These are phyloP conservation scores for Aphodius granarius DNA, from an alignment of 2,888 invertebrate genomes.

Conservation along the genomic window DNA sequence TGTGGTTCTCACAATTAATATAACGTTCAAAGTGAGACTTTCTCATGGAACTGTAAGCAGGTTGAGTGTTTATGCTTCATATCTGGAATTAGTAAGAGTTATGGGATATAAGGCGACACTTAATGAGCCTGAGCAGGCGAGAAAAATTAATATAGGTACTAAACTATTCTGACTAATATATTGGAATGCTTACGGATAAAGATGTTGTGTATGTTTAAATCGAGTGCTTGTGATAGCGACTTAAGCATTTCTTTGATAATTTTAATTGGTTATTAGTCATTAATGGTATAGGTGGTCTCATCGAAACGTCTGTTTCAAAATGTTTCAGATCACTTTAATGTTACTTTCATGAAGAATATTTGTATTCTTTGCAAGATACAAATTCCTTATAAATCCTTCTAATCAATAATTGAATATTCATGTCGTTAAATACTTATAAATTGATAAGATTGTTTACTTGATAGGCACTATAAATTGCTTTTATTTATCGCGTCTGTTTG, in stretches of 20 bases:
- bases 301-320: not conserved
- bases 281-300: not conserved
- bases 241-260: not conserved
- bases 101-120: not conserved
- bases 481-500: not conserved
- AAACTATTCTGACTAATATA: not conserved
- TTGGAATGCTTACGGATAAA: not conserved
- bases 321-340: not conserved
- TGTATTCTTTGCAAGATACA: not conserved
- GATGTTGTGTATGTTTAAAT: not conserved
- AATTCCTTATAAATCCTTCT: not conserved
- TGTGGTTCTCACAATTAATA: slow-evolving; percentile 7
- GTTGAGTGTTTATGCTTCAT: not conserved
- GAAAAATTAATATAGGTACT: not conserved
- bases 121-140: not conserved
- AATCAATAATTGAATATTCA: not conserved
- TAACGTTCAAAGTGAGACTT: not conserved
- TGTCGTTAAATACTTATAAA: not conserved
- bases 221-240: not conserved
- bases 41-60: not conserved
- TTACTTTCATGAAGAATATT: not conserved
- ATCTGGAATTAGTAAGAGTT: not conserved
- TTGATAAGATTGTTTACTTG: not conserved
- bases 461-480: not conserved
- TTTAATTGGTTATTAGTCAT: not conserved